Conservation (phyloP, 2,797 vertebrate species). For the Anas georgica region DNA sequence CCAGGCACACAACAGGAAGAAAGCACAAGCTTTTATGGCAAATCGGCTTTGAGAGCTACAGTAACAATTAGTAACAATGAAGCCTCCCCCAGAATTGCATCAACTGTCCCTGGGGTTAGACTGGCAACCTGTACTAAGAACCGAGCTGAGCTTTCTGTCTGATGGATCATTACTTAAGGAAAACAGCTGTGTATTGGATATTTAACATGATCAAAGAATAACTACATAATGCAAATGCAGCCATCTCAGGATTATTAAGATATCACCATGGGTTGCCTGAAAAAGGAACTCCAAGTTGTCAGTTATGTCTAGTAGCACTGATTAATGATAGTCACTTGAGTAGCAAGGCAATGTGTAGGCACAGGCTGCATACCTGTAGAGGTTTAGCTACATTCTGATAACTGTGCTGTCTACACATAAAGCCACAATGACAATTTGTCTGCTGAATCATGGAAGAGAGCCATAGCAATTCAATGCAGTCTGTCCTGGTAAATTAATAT, state of each 20-base stretch:
- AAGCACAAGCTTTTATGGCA: background rate
- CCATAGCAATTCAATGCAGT: background rate
- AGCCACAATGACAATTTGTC: background rate
- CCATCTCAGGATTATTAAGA: background rate
- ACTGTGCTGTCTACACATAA: background rate
- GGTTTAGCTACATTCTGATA: rapidly evolving
- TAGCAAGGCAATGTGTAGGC: rapidly evolving
- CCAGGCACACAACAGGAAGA: background rate
- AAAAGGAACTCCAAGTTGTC: rapidly evolving
- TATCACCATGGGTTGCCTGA: background rate
- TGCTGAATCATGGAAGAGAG: background rate
- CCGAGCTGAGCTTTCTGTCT: background rate
- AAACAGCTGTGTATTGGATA: background rate
- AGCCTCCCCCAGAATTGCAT: rapidly evolving
- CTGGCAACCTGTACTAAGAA: background rate
- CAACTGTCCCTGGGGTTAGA: background rate
- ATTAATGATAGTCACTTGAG: background rate
- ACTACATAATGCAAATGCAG: rapidly evolving
- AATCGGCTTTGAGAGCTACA: background rate
- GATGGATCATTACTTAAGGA: background rate
- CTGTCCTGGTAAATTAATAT: background rate
- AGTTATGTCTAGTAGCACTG: background rate
- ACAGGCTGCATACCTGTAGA: rapidly evolving
- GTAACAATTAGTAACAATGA: background rate
- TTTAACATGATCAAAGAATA: background rate